Evolutionary conservation across 2,113 vertebrate genomes (phyloP).

Genomic region (Aldabrachelys gigantea): DNA sequence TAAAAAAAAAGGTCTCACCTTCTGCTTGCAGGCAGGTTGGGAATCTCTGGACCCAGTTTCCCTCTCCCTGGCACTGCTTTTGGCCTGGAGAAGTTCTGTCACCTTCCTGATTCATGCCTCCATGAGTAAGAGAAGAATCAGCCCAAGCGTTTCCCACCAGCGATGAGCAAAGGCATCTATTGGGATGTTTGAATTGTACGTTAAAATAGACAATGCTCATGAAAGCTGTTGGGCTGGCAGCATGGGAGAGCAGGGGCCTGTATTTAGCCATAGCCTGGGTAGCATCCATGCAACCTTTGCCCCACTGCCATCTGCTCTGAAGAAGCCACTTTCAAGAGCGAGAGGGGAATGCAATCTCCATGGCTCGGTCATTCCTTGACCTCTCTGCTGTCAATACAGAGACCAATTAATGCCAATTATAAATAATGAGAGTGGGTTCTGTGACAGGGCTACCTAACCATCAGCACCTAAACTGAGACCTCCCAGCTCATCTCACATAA

Average conservation of each 20-base stretch:
- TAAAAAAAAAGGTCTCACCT: neutral
- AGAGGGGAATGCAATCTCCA: neutral
- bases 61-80: neutral
- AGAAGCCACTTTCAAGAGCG: neutral
- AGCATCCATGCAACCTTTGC: neutral
- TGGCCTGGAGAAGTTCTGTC: neutral
- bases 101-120: neutral
- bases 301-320: neutral
- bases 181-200: neutral
- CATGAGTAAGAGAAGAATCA: neutral
- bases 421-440: neutral
- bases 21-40: neutral
- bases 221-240: neutral
- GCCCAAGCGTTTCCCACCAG: neutral
- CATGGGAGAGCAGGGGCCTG: neutral
- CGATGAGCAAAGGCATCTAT: neutral
- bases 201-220: neutral
- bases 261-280: neutral
- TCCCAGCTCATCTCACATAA: accelerated
- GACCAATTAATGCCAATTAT: neutral
- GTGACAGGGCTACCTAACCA: neutral
- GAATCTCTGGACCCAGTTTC: neutral
- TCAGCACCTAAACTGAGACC: neutral
- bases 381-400: neutral
- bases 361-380: neutral